Evolutionary conservation across 2,797 vertebrate species (phyloP).

Genomic region (Peromyscus nudipes): DNA sequence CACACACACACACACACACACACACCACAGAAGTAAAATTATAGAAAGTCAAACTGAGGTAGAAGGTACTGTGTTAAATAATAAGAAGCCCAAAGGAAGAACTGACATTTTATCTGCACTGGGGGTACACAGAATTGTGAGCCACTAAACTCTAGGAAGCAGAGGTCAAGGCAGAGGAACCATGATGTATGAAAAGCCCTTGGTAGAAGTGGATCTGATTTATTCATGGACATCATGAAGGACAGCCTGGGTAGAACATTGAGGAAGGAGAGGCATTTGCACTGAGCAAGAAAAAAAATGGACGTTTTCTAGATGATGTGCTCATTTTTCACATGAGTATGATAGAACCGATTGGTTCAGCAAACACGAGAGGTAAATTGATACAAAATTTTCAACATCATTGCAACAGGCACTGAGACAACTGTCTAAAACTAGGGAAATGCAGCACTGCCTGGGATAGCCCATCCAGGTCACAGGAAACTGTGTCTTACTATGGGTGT

Average conservation of each 20-base stretch:
- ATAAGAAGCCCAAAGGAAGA: background rate
- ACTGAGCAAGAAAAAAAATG: too few species aligned
- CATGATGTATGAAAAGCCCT: background rate
- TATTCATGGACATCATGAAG: background rate
- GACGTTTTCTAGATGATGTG: fast-evolving
- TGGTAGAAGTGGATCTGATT: background rate
- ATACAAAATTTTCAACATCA: background rate
- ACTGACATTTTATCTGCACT: background rate
- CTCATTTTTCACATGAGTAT: background rate
- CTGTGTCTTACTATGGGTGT: background rate
- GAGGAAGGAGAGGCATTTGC: background rate
- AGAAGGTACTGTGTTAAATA: background rate
- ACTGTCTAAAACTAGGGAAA: background rate
- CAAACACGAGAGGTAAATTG: background rate
- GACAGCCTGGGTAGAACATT: fast-evolving
- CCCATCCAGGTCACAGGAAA: background rate
- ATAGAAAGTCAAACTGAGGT: background rate
- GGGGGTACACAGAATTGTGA: background rate
- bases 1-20: too few species aligned
- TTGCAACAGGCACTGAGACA: background rate
- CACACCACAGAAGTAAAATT: background rate
- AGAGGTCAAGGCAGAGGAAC: background rate
- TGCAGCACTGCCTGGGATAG: background rate
- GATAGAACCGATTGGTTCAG: background rate
- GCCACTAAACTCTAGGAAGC: background rate